phyloP scores from a whole-genome alignment of 2,797 vertebrate species.

The Tarsius wallacei region DNA sequence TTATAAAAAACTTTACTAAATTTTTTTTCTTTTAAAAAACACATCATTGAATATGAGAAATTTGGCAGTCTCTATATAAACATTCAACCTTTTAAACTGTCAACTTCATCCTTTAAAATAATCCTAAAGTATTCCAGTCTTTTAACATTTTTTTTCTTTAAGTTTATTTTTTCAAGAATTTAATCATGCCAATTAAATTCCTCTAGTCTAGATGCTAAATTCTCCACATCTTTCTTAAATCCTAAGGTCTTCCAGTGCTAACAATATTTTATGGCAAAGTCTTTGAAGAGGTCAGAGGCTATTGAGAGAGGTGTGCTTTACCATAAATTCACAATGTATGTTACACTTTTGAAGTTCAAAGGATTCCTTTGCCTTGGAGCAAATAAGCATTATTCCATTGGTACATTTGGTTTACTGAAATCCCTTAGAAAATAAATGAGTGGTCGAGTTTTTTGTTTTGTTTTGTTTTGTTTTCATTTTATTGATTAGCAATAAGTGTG shows the following conservation, averaged over 20 bases:
- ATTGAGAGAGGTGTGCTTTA: background rate
- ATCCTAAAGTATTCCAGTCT: background rate
- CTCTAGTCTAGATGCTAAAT: background rate
- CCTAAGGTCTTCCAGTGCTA: background rate
- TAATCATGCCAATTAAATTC: background rate
- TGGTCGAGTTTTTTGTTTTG: background rate
- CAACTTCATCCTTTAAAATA: background rate
- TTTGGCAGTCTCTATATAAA: background rate
- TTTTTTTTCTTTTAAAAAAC: background rate
- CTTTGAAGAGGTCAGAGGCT: background rate
- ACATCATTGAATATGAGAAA: background rate
- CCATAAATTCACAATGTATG: background rate
- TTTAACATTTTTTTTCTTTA: background rate
- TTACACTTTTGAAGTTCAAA: conserved; percentile 52
- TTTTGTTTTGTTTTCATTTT: background rate
- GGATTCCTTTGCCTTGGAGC: background rate
- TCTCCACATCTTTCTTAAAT: background rate
- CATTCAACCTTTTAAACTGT: background rate
- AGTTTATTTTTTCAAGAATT: background rate
- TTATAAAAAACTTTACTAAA: background rate
- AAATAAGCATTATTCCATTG: background rate
- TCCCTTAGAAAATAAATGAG: conserved; percentile 38
- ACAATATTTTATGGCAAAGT: background rate
- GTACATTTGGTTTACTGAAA: background rate
- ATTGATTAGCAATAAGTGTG: background rate